phyloP scores from a whole-genome alignment of 2,888 invertebrate genomes.

The Agonopterix heracliana region DNA sequence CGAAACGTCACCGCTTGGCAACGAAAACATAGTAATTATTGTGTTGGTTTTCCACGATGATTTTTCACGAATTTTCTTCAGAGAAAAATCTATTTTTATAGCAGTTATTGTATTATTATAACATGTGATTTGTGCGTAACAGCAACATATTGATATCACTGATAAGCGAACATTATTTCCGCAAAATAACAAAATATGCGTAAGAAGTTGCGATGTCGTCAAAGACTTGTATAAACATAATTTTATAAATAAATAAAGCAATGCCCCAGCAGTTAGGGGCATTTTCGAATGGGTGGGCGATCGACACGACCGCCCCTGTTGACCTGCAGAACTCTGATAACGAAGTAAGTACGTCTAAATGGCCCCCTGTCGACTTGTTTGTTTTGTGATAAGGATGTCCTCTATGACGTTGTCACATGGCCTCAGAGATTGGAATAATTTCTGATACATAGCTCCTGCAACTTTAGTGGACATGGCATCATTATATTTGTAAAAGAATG shows the following conservation, averaged over 20 bases:
- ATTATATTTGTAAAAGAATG: constrained; percentile 16
- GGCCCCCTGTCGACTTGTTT: constrained; percentile 69
- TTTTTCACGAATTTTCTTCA: too few species aligned
- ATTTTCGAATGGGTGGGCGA: constrained; percentile 65
- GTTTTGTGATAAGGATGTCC: constrained; percentile 45
- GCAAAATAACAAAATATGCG: background rate
- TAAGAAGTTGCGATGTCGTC: background rate
- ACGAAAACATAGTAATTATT: too few species aligned
- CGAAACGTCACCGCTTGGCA: too few species aligned
- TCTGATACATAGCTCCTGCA: constrained; percentile 24
- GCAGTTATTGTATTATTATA: too few species aligned
- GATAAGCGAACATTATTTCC: background rate
- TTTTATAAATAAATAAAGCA: constrained; percentile 2
- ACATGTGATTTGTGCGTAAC: too few species aligned
- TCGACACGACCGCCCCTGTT: constrained; percentile 61
- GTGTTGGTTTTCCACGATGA: too few species aligned
- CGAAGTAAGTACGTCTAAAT: constrained; percentile 46
- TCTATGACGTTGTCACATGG: constrained; percentile 36
- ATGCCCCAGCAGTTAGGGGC: constrained; percentile 49
- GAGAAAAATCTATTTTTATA: too few species aligned
- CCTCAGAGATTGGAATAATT: constrained; percentile 9
- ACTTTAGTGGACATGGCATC: constrained; percentile 32
- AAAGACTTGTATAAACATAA: background rate
- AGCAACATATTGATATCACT: too few species aligned
- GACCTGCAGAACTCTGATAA: constrained; percentile 62